These are phyloP conservation scores for Baronia brevicornis DNA, from an alignment of 2,888 invertebrate species.

Conservation along the genomic window DNA sequence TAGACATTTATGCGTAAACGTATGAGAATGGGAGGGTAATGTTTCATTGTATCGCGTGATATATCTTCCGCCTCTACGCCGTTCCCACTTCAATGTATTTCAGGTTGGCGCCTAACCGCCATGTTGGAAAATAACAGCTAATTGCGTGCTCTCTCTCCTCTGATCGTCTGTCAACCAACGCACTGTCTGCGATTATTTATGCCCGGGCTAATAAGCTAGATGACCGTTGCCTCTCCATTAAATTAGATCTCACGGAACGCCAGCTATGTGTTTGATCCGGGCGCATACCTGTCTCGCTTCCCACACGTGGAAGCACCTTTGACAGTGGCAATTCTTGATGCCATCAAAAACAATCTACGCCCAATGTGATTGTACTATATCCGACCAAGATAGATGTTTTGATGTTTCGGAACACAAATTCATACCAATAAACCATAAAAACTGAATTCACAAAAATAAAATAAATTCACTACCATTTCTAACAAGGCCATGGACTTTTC, in stretches of 20 bases:
- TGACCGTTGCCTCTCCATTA: slow-evolving; percentile 15
- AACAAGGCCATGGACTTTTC: no score
- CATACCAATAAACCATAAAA: no score
- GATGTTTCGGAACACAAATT: no score
- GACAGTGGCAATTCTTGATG: no score
- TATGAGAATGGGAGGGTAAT: no score
- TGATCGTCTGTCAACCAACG: slow-evolving; percentile 15
- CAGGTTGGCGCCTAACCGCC: slow-evolving; percentile 14
- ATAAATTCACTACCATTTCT: no score
- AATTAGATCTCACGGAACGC: slow-evolving; percentile 13
- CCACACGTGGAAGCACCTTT: slow-evolving; percentile 1
- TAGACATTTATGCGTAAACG: no score
- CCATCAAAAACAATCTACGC: no score
- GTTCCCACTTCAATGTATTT: background rate
- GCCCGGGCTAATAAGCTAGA: slow-evolving; percentile 20
- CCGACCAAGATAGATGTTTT: no score
- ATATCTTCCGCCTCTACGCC: background rate
- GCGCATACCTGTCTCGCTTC: slow-evolving; percentile 8
- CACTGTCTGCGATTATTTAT: slow-evolving; percentile 16
- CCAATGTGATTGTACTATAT: no score
- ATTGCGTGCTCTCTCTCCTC: slow-evolving; percentile 13
- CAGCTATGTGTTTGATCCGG: slow-evolving; percentile 18
- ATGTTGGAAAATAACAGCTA: slow-evolving; percentile 15
- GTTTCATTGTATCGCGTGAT: no score
- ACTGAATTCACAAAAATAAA: no score